Evolutionary conservation across 2,113 vertebrate genomes (phyloP).

Genomic region (Myotis davidii): DNA sequence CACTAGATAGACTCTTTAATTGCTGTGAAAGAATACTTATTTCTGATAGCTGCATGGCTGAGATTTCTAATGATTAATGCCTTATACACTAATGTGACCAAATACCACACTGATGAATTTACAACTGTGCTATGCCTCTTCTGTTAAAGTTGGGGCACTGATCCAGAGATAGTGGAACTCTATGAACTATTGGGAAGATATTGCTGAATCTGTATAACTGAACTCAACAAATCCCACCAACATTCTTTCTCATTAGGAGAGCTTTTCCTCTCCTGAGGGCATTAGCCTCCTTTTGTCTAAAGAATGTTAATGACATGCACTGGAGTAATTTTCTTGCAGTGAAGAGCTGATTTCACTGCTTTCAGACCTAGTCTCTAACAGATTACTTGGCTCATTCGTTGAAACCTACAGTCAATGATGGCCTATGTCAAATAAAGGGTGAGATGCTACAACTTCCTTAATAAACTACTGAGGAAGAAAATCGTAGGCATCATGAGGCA

Average conservation of each 20-base stretch:
- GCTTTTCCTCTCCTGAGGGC: neutral
- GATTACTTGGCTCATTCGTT: neutral
- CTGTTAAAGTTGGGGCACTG: neutral
- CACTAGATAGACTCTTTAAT: neutral
- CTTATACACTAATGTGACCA: neutral
- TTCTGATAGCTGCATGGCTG: neutral
- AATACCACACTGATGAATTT: neutral
- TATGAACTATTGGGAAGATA: neutral
- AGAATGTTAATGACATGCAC: neutral
- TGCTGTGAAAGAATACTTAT: neutral
- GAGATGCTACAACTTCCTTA: slow-evolving; percentile 25
- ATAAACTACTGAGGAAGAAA: neutral
- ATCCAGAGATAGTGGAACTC: neutral
- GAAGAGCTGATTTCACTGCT: neutral
- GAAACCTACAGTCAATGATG: neutral
- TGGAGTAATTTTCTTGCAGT: neutral
- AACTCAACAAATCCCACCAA: neutral
- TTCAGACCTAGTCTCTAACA: neutral
- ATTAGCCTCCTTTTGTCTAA: neutral
- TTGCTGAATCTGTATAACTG: neutral
- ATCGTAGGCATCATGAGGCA: neutral
- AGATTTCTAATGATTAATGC: neutral
- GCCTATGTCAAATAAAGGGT: neutral
- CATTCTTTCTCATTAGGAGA: neutral
- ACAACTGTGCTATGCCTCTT: neutral